phyloP scores from a whole-genome alignment of 2,113 vertebrate species.

The Pelecanus crispus region DNA sequence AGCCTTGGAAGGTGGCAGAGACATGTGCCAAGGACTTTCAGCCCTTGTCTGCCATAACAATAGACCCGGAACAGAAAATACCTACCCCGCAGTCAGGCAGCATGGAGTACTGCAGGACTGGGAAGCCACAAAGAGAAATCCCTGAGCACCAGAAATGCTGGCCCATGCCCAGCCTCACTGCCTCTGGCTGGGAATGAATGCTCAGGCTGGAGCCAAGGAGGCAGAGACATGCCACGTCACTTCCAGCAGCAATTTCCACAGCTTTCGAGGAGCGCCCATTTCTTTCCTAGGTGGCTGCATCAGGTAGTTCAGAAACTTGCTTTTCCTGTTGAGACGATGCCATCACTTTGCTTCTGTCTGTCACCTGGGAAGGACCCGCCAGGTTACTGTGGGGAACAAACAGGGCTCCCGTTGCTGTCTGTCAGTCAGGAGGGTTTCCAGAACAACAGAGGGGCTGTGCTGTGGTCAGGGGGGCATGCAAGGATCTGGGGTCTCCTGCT shows the following conservation, averaged over 20 bases:
- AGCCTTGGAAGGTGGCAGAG: neutral
- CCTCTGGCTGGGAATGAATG: neutral
- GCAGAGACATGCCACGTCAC: neutral
- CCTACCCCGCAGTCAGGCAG: neutral
- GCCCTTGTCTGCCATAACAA: neutral
- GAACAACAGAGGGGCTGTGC: too few relatives aligned
- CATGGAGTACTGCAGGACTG: neutral
- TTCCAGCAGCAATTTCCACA: neutral
- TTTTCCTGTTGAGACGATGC: neutral
- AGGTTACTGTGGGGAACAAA: neutral
- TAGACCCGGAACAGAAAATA: neutral
- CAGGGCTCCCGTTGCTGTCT: neutral
- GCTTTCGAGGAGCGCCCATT: neutral
- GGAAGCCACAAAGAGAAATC: neutral
- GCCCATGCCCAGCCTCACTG: neutral
- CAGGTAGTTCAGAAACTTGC: neutral
- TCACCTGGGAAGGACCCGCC: neutral
- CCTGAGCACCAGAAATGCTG: neutral
- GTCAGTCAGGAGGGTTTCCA: neutral
- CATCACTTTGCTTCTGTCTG: neutral
- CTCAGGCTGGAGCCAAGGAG: neutral
- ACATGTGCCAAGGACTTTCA: neutral
- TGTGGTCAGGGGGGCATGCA: neutral
- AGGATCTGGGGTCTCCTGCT: neutral
- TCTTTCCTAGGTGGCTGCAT: neutral